Evolutionary conservation across 2,797 vertebrate genomes (phyloP).

Genomic region (Sebastes taczanowskii): DNA sequence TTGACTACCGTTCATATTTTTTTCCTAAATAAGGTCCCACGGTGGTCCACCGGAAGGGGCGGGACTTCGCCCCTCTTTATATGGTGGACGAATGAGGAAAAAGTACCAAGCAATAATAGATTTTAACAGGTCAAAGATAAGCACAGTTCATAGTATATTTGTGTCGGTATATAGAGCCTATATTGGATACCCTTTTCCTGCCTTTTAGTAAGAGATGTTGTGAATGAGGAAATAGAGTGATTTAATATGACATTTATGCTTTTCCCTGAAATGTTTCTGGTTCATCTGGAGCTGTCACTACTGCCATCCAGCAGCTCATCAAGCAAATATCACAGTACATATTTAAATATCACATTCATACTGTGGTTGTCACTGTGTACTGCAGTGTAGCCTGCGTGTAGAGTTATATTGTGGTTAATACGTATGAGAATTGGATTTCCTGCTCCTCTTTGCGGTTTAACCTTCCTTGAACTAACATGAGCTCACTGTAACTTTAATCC

Average conservation of each 20-base stretch:
- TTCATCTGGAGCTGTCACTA: slow-evolving; percentile 10
- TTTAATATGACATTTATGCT: slow-evolving; percentile 3
- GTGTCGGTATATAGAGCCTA: slow-evolving; percentile 26
- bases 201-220: slow-evolving; percentile 23
- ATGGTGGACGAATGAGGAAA: neutral
- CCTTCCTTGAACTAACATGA: slow-evolving; percentile 24
- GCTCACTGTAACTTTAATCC: slow-evolving; percentile 30
- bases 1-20: no score
- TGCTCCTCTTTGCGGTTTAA: slow-evolving; percentile 23
- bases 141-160: slow-evolving; percentile 62
- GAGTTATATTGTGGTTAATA: slow-evolving; percentile 17
- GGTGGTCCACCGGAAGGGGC: no score
- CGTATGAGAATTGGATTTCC: slow-evolving; percentile 1
- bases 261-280: slow-evolving; percentile 38
- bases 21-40: no score
- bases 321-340: neutral
- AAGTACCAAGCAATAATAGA: slow-evolving; percentile 67
- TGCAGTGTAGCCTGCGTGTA: slow-evolving; percentile 13
- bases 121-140: slow-evolving; percentile 54
- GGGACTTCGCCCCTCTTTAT: no score
- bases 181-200: slow-evolving; percentile 20
- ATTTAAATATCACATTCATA: neutral
- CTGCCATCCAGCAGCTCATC: slow-evolving; percentile 37
- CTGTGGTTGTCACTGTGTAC: neutral
- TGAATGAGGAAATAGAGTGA: neutral